Evolutionary conservation across 2,797 vertebrate species (phyloP), one percentile per base, ranked within the genome.

Genomic region (Platyrinchus mystaceus): DNA sequence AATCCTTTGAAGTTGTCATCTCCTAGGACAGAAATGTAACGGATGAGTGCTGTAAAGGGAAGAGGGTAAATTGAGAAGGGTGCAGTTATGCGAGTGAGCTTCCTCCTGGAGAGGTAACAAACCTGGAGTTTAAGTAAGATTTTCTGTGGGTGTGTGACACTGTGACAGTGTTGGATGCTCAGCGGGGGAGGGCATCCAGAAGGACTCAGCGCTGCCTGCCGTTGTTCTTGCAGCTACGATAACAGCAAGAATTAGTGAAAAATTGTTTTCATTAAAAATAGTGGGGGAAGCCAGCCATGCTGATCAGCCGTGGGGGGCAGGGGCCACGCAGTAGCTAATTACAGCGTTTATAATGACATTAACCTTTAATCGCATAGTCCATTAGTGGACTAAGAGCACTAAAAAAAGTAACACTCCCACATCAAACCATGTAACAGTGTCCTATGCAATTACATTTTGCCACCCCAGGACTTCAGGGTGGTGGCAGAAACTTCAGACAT

Each of bases 321-420:
- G 34, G 22, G 82, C 59, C 74, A 68, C 84, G 28, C 49, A 67
- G 82, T 76, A 56, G 81, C 64, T 87, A 94, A 92, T 94, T 82
- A 89, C 55, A 81, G 62, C 13, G 0, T 92, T 87, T 92, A 58
- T 90, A 70, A 64, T 34, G 21, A 74, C 67, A 30, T 94, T 89
- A 95, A 90, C 93, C 53, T 95, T 87, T 97, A 86, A 71, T 94
- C 41, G 2, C 68, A 6, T 14, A 52, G 52, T 84, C 87, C 56
- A 49, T 93, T 93, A 88, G 47, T 78, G 34, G 63, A 89, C 74
- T 76, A 71, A 79, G 67, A 87, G 73, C 84, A 68, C 84, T 76
- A 26, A 56, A 79, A 79, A 81, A 60, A 66, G 28, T 4, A 77
- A 43, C n/a, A 41, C 30, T 22, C 30, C 16, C 12, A 27, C 44